Base-by-base conservation (phyloP, 2,888 invertebrate genomes). In the Augochlorella aurata region DNA sequence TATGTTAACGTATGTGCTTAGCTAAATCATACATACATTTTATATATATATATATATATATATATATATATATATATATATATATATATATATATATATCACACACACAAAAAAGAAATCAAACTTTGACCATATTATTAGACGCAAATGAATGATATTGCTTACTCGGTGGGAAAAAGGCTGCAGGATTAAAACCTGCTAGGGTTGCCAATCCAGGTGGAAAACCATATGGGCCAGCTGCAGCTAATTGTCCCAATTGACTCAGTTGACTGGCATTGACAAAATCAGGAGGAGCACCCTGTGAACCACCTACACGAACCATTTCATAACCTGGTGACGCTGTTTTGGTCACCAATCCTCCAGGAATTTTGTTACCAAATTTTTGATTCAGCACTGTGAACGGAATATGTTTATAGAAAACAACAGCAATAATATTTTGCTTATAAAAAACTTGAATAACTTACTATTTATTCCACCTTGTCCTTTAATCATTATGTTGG, bases 81-180 rank as follows among this genome's bases (percentile, higher is more conserved):
- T n/a, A n/a, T n/a, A n/a, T n/a, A n/a, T n/a, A n/a, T 29, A 18
- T 54, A 12, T 67, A 68, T 29, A 29, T 29, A 50, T 68, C n/a
- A 68, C 18, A 7, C 0, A 58, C 52, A 50, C 12, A 10, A 12
- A 3, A 70, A 75, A 10, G 12, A 47, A 72, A 21, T 9, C 74
- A 21, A 12, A 7, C 44, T 69, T 49, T 10, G 14, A 68, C 16
- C n/a, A 1, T 66, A 16, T 69, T 24, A 1, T 10, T 24, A 14
- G 16, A 73, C 8, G 12, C 14, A 7, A 29, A 29, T n/a, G 47
- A 66, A 49, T 44, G 0, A 16, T 44, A 12, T 2, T n/a, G 58
- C 85, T 97, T 96, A 97, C 97, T 97, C 95, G 97, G 97, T 94
- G 97, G 97, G 94, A 97, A 95, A 93, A 97, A 95, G 92, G 97